These are phyloP conservation scores for Gastrophryne carolinensis DNA, from an alignment of 2,797 vertebrate genomes.

Conservation along the genomic window DNA sequence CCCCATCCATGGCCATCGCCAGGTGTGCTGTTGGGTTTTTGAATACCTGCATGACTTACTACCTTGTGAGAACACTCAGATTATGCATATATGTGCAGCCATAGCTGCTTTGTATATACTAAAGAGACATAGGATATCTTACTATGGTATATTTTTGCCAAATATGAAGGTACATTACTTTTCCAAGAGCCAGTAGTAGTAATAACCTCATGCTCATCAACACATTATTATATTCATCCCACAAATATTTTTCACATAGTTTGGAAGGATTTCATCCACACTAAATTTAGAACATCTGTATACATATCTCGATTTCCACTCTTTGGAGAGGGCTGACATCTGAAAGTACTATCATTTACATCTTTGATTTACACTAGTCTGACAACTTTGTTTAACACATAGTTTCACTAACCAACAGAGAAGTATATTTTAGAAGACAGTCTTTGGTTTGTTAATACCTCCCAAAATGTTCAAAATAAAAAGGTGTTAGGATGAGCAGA, in stretches of 20 bases:
- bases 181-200: neutral
- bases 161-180: too few species aligned
- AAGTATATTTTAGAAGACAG: constrained; percentile 31
- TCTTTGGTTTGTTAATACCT: constrained; percentile 26
- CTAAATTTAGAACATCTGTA: constrained; percentile 40
- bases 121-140: too few species aligned
- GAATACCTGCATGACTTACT: too few species aligned
- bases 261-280: constrained; percentile 25
- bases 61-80: too few species aligned
- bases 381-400: constrained; percentile 45
- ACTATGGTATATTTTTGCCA: too few species aligned
- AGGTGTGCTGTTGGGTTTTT: too few species aligned
- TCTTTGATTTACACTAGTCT: too few species aligned
- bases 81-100: too few species aligned
- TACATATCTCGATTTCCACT: constrained; percentile 31
- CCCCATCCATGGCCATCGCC: too few species aligned
- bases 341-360: constrained; percentile 35
- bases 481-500: constrained; percentile 31
- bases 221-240: neutral
- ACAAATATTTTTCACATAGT: neutral
- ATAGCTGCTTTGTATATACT: too few species aligned
- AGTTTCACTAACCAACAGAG: constrained; percentile 19
- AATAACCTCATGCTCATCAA: neutral
- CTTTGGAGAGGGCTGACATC: constrained; percentile 17
- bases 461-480: constrained; percentile 28